These are phyloP conservation scores for Tenthredo mesomela DNA, from an alignment of 2,888 invertebrate genomes.

Conservation along the genomic window DNA sequence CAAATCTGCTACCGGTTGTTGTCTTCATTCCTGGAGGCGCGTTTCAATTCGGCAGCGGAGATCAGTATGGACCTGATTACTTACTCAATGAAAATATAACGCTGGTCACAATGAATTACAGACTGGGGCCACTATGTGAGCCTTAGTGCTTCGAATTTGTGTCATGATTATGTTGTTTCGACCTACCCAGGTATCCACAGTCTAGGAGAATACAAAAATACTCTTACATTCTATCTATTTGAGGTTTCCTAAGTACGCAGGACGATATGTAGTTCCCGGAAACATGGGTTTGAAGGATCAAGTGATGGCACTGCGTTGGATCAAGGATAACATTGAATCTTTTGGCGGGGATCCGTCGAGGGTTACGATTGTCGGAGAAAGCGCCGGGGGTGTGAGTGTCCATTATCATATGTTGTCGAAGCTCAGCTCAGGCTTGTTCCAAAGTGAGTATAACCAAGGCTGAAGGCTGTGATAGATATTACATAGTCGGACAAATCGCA, in stretches of 20 bases:
- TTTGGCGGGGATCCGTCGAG: no score
- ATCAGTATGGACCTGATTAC: no score
- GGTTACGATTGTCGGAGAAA: no score
- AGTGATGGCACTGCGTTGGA: constrained; percentile 82
- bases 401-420: no score
- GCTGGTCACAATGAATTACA: no score
- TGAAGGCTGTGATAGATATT: background rate
- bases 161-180: background rate
- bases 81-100: no score
- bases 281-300: constrained; percentile 89
- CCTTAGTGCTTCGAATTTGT: constrained; percentile 79
- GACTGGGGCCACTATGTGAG: no score
- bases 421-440: constrained; percentile 81
- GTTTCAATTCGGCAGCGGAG: no score
- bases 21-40: no score
- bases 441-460: constrained; percentile 60
- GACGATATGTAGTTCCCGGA: constrained; percentile 84
- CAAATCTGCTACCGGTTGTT: constrained; percentile 59
- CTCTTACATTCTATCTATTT: background rate
- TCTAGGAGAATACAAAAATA: background rate
- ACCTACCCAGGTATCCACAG: background rate
- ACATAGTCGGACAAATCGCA: background rate
- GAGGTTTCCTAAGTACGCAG: constrained; percentile 88
- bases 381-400: no score
- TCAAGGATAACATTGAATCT: no score